Evolutionary conservation across 2,113 vertebrate species (phyloP).

Genomic region (Galemys pyrenaicus): DNA sequence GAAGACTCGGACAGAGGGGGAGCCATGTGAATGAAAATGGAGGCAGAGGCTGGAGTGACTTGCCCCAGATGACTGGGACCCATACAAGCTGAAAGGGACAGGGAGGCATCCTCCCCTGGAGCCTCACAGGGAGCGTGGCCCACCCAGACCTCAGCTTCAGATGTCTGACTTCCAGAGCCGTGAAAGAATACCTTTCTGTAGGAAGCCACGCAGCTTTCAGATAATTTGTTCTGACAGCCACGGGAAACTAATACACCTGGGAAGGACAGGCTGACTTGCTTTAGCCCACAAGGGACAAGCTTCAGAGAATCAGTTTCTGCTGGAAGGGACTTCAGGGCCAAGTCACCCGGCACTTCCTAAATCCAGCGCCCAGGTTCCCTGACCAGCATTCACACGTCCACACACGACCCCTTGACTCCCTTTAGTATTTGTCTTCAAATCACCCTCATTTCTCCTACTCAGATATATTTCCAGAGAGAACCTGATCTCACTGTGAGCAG

Average conservation of each 20-base stretch:
- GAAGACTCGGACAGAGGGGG: neutral
- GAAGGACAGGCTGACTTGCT: neutral
- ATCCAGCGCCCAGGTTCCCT: neutral
- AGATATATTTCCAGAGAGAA: neutral
- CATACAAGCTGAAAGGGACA: neutral
- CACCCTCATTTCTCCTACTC: neutral
- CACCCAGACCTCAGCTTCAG: neutral
- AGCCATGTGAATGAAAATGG: neutral
- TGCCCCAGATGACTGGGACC: neutral
- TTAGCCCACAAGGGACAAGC: neutral
- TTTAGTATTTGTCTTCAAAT: neutral
- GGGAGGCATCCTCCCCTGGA: fast-evolving
- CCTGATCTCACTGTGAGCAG: neutral
- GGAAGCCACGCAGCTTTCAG: neutral
- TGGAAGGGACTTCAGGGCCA: neutral
- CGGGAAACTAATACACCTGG: neutral
- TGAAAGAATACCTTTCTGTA: neutral
- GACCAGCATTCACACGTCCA: fast-evolving
- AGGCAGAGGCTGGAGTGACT: neutral
- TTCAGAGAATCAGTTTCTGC: neutral
- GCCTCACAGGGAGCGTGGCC: fast-evolving
- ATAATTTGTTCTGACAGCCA: neutral
- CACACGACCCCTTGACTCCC: neutral
- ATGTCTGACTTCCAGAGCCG: neutral
- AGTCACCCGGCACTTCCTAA: too few species aligned